Conservation (phyloP, 2,888 invertebrate genomes). For the Lasioglossum malachurum region DNA sequence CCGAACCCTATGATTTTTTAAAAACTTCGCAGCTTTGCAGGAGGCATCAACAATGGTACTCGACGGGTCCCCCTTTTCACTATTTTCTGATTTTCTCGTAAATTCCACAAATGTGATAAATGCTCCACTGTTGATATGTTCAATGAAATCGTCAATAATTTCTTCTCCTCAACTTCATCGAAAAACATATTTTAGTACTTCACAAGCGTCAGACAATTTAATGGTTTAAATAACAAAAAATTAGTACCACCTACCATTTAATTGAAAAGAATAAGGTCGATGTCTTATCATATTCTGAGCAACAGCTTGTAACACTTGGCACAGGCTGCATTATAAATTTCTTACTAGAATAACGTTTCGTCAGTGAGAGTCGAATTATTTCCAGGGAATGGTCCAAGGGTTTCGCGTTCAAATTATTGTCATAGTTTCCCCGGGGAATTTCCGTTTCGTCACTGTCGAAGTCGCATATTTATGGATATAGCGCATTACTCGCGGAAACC, state of each 20-base stretch:
- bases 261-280: background rate
- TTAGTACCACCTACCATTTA: background rate
- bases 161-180: background rate
- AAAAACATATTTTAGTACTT: background rate
- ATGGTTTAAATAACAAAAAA: background rate
- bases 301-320: background rate
- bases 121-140: no score
- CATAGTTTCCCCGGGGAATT: slow-evolving; percentile 38
- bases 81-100: background rate
- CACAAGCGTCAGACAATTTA: no score
- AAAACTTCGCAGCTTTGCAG: background rate
- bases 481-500: slow-evolving; percentile 36
- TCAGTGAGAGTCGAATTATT: background rate
- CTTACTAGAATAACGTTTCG: background rate
- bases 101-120: no score
- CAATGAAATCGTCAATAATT: background rate
- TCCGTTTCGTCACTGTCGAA: slow-evolving; percentile 42
- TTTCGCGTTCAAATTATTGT: slow-evolving; percentile 21
- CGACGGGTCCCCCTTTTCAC: background rate
- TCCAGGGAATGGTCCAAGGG: slow-evolving; percentile 16
- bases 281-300: background rate
- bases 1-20: background rate
- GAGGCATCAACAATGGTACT: background rate
- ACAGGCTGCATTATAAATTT: background rate
- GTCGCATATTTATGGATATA: slow-evolving; percentile 56